Percentiles rank a stretch among this genome's conserved stretches.
phyloP scores from a whole-genome alignment of 2,113 vertebrate genomes.

The Osmerus mordax region DNA sequence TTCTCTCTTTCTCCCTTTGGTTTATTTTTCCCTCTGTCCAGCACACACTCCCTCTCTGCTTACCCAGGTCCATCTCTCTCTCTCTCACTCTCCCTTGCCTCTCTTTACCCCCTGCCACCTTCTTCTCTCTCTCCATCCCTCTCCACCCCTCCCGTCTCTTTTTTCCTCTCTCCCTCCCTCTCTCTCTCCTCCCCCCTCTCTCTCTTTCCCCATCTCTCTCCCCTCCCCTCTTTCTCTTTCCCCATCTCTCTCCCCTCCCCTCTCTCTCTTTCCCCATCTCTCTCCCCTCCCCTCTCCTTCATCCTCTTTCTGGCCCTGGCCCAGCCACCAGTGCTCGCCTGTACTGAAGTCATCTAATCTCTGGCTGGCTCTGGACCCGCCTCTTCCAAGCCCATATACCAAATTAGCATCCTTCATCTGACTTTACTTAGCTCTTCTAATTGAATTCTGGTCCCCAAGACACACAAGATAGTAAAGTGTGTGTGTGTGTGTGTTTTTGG shows the following conservation, averaged over 20 bases:
- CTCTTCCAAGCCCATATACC: slow-evolving; percentile 25
- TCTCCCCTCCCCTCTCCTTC: slow-evolving; percentile 1
- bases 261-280: background rate
- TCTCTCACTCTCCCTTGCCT: background rate
- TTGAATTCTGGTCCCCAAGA: slow-evolving; percentile 22
- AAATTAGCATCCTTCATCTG: slow-evolving; percentile 19
- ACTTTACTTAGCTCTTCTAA: slow-evolving; percentile 7
- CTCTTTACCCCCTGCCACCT: slow-evolving; percentile 1
- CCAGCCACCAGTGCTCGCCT: slow-evolving; percentile 12
- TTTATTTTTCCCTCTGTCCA: background rate
- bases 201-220: background rate
- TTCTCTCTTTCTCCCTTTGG: background rate
- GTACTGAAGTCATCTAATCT: slow-evolving; percentile 3
- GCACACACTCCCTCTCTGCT: background rate
- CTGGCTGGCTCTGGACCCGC: background rate
- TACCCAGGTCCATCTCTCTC: background rate
- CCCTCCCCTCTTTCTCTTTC: background rate
- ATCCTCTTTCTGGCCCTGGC: background rate
- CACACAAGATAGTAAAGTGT: background rate
- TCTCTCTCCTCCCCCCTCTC: background rate
- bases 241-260: background rate
- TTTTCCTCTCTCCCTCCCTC: background rate
- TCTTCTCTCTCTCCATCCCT: background rate
- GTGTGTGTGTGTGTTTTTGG: too few species aligned
- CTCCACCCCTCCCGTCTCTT: background rate